Evolutionary conservation across 2,888 invertebrate species (phyloP), one percentile per base, ranked within the genome.

Genomic region (Nemotelus nigrinus): DNA sequence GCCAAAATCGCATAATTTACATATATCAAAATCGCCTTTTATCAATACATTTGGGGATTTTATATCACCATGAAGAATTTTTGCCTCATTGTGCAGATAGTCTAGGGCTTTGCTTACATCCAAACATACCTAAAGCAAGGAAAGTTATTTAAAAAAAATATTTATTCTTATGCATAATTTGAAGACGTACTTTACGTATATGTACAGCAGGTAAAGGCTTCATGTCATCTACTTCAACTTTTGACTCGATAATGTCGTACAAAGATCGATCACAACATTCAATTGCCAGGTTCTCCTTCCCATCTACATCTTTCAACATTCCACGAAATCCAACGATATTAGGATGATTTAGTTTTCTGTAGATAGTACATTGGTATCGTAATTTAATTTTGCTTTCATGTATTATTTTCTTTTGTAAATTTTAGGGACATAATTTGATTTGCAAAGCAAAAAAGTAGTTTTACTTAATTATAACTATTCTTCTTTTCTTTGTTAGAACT

Each of bases 1-100:
- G 2, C 95, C 95, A 85, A 96, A 96, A 86, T 96, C 95, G 82
- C 96, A 95, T 39, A 95, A 86, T 85, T 96, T 95, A 81, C 94
- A 93, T 2, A 90, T 88, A 47, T 89, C 89, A 84, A 94, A 94
- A 83, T 94, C 90, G 8, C 91, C 93, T 80, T 94, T 93, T 0
- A 96, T 89, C 0, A 96, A 88, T 60, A 96, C 88, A 84, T 96
- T 96, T 83, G 91, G 93, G 0, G 95, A 95, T 86, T 96, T 96
- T 57, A 96, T 88, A 85, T 96, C 96, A 47, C 95, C 94, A 80
- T 96, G 96, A 6, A 96, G 85, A 60, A 95, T 87, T 74, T 90
- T 89, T 74, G 91, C 92, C 80, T 89, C 90, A 1, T 90, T 91
- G 84, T 96, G 96, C 2, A 96, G 87, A 86, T 96, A 96, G 83